phyloP scores from a whole-genome alignment of 2,888 invertebrate genomes.

The Epinotia brunnichana region DNA sequence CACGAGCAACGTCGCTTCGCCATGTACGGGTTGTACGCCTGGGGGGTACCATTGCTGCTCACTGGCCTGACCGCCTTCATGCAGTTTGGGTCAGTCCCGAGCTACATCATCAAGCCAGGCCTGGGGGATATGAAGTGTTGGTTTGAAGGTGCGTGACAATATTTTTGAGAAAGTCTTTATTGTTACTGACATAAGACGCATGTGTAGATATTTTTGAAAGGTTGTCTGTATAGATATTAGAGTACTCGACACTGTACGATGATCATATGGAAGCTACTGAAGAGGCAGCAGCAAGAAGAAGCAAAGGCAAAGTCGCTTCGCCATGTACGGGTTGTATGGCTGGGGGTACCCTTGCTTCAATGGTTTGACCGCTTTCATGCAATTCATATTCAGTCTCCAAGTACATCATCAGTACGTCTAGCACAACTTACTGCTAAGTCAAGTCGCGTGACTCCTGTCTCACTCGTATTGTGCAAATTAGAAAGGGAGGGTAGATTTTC shows the following conservation, averaged over 20 bases:
- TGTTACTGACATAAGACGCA: too few relatives aligned
- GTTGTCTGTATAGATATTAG: too few relatives aligned
- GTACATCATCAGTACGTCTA: conserved; percentile 56
- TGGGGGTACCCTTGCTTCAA: conserved; percentile 86
- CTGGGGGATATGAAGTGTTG: conserved; percentile 83
- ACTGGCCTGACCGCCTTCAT: conserved; percentile 79
- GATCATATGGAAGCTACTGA: conserved; percentile 77
- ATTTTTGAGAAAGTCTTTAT: background rate
- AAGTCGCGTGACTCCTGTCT: too few relatives aligned
- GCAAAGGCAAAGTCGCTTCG: conserved; percentile 84
- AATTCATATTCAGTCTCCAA: conserved; percentile 76
- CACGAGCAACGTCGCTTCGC: conserved; percentile 85
- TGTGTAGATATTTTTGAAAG: too few relatives aligned
- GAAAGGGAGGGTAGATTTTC: too few relatives aligned
- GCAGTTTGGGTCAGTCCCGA: conserved; percentile 79
- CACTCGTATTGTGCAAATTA: too few relatives aligned
- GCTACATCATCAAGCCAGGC: conserved; percentile 78
- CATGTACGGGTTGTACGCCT: conserved; percentile 87
- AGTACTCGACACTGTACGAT: too few relatives aligned
- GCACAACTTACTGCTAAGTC: too few relatives aligned
- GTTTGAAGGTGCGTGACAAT: conserved; percentile 79
- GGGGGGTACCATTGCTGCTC: conserved; percentile 85
- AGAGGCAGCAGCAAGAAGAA: conserved; percentile 74
- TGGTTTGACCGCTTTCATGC: conserved; percentile 79
- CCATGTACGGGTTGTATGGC: conserved; percentile 86